Conservation (phyloP, 2,888 invertebrate species). For the Zeuzera pyrina region DNA sequence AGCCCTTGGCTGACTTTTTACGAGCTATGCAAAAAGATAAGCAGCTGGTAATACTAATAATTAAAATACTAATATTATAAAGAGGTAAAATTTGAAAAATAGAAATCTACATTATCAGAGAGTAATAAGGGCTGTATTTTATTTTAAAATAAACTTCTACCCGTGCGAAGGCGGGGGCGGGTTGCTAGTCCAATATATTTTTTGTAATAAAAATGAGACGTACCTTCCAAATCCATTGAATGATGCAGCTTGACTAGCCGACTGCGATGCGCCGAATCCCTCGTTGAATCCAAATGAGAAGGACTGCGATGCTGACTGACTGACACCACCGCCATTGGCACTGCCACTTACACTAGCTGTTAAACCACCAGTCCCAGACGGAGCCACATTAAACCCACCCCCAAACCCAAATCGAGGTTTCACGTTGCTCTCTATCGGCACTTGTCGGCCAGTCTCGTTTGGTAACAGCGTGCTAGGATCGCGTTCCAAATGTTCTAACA, state of each 20-base stretch:
- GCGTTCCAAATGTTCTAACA: constrained; percentile 62
- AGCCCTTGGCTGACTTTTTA: too few relatives aligned
- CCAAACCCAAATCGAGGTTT: constrained; percentile 53
- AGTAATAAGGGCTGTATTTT: background rate
- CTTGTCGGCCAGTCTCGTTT: constrained; percentile 29
- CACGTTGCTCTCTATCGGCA: constrained; percentile 21
- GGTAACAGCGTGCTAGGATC: constrained; percentile 63
- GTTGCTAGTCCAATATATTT: too few relatives aligned
- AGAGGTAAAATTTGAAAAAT: too few relatives aligned
- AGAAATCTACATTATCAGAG: too few relatives aligned
- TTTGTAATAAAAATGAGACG: too few relatives aligned
- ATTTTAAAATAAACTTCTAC: too few relatives aligned
- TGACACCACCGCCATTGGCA: constrained; percentile 47
- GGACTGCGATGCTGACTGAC: constrained; percentile 62
- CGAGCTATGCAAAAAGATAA: too few relatives aligned
- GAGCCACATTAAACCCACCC: constrained; percentile 53
- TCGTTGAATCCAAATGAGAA: constrained; percentile 64
- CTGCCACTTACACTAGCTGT: constrained; percentile 61
- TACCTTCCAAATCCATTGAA: constrained; percentile 64
- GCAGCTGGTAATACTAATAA: too few relatives aligned
- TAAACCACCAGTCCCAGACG: constrained; percentile 52
- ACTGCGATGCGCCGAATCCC: constrained; percentile 64
- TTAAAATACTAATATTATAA: too few relatives aligned
- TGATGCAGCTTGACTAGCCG: constrained; percentile 62
- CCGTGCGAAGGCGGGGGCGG: too few relatives aligned